Conservation (phyloP, 2,888 invertebrate species). For the Lysandra coridon region DNA sequence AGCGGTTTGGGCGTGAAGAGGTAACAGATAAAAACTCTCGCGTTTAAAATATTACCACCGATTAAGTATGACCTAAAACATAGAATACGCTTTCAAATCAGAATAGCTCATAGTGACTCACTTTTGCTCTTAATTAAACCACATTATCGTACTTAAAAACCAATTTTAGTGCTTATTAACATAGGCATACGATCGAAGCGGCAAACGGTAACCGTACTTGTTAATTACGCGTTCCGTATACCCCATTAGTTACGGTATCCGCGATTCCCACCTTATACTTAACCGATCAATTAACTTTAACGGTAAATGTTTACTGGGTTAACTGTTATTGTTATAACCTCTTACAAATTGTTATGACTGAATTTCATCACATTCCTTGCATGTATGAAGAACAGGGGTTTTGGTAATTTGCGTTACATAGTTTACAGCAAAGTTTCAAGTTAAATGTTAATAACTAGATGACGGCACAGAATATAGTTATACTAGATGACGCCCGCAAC, state of each 20-base stretch:
- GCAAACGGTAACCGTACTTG: not conserved
- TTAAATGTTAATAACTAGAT: no score
- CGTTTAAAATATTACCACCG: no score
- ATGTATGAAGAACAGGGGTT: no score
- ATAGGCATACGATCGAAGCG: not conserved
- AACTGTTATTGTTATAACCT: constrained; percentile 24
- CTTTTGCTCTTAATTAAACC: not conserved
- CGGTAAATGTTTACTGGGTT: constrained; percentile 19
- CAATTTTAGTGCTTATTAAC: not conserved
- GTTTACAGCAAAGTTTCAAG: no score
- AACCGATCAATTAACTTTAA: constrained; percentile 20
- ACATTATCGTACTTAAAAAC: not conserved
- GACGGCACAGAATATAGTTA: no score
- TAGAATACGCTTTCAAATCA: not conserved
- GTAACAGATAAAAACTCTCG: no score
- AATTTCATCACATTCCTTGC: not conserved
- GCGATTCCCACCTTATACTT: constrained; percentile 12
- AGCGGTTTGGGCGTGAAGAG: no score
- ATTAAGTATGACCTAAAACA: not conserved
- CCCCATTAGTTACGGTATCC: not conserved
- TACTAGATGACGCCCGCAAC: no score
- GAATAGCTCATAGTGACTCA: not conserved
- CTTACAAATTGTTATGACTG: not conserved
- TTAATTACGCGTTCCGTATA: not conserved
- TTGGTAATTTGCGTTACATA: no score